Percentiles rank a stretch among this genome's conserved stretches.
phyloP scores from a whole-genome alignment of 2,797 vertebrate genomes.

The Sparidentex hasta region DNA sequence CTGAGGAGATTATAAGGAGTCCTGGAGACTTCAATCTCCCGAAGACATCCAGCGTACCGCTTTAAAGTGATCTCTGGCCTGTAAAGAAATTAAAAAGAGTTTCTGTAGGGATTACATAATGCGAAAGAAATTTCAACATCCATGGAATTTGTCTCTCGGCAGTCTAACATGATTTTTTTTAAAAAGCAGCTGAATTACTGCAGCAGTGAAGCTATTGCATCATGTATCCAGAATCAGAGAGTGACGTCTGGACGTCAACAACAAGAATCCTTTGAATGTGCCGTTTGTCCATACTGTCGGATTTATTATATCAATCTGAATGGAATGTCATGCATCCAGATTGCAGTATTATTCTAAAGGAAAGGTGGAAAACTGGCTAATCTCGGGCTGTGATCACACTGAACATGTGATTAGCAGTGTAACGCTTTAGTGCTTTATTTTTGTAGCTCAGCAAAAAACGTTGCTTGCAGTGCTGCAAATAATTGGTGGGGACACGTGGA shows the following conservation, averaged over 20 bases:
- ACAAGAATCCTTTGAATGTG: conserved; percentile 56
- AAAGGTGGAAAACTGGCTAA: background rate
- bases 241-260: conserved; percentile 26
- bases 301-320: background rate
- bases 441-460: conserved; percentile 27
- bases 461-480: conserved; percentile 5
- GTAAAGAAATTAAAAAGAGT: conserved; percentile 30
- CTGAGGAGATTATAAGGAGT: conserved; percentile 96
- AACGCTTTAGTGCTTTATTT: background rate
- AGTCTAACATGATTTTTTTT: conserved; percentile 6
- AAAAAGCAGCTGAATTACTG: conserved; percentile 39
- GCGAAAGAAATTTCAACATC: background rate
- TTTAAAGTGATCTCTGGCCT: conserved; percentile 94
- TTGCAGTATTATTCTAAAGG: background rate
- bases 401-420: conserved; percentile 1
- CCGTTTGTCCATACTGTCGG: conserved; percentile 41
- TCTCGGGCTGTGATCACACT: background rate
- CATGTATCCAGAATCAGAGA: conserved; percentile 46
- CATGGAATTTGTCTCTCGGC: conserved; percentile 25
- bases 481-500: conserved; percentile 5
- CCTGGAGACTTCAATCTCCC: conserved; percentile 96
- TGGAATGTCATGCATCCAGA: background rate
- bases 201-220: conserved; percentile 63
- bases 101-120: conserved; percentile 18
- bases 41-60: conserved; percentile 94